A percentile compares a stretch with the other conserved stretches of the same genome.
phyloP scores from a whole-genome alignment of 1,140 invertebrate species.

The Meloidogyne exigua region DNA sequence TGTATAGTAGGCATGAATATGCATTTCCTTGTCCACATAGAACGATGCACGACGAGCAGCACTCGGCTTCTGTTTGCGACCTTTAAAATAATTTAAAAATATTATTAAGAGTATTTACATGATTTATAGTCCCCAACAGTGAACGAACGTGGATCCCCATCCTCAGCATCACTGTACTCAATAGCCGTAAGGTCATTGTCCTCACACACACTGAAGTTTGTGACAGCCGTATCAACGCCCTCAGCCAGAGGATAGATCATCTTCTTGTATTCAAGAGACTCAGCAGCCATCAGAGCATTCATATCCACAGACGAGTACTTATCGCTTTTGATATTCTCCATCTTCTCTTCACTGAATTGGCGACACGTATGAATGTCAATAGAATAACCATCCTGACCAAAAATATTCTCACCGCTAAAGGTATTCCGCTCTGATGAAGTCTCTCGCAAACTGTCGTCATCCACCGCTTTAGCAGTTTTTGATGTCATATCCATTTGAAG shows the following conservation, averaged over 20 bases:
- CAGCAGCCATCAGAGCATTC: slow-evolving; percentile 3
- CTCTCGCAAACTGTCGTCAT: not conserved
- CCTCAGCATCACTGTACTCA: not conserved
- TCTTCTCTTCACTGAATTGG: not conserved
- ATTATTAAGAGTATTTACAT: not conserved
- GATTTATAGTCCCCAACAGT: not conserved
- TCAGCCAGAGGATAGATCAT: not conserved
- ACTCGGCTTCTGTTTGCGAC: not conserved
- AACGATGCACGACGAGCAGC: not conserved
- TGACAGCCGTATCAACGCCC: not conserved
- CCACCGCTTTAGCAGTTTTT: not conserved
- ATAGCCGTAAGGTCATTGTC: not conserved
- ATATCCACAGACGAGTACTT: not conserved
- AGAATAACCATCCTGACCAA: not conserved
- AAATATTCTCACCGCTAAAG: not conserved
- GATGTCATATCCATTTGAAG: not conserved
- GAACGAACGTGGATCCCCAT: not conserved
- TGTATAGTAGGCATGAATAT: not conserved
- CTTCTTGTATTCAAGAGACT: not conserved
- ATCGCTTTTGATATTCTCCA: not conserved
- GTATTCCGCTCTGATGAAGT: not conserved
- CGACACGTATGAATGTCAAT: not conserved
- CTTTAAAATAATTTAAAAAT: not conserved
- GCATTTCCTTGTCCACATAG: not conserved
- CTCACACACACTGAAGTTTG: not conserved